Conservation (phyloP, 1,140 invertebrate species). For the Drosophila athabasca region DNA sequence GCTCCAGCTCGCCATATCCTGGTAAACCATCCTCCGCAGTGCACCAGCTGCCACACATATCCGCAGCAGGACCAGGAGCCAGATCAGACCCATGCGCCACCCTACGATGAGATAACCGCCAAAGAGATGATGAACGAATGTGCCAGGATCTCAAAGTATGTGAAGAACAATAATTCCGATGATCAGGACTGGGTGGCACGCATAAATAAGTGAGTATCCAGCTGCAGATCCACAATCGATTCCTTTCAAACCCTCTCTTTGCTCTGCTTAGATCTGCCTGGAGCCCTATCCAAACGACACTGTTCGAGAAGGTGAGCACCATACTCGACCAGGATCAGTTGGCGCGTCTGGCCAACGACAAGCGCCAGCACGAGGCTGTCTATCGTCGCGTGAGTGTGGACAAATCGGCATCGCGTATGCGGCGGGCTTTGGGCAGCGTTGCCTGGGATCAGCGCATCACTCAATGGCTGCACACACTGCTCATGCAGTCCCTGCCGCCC, state of each 20-base stretch:
- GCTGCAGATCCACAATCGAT: too few relatives aligned
- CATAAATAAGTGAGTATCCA: slow-evolving; percentile 86
- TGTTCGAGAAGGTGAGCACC: slow-evolving; percentile 88
- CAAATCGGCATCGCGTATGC: slow-evolving; percentile 88
- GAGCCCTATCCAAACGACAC: slow-evolving; percentile 86
- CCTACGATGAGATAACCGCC: slow-evolving; percentile 88
- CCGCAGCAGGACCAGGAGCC: slow-evolving; percentile 67
- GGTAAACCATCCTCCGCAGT: slow-evolving; percentile 76
- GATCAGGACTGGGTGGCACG: slow-evolving; percentile 89
- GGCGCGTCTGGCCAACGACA: slow-evolving; percentile 86
- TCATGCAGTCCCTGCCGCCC: slow-evolving; percentile 89
- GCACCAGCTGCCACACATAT: slow-evolving; percentile 76
- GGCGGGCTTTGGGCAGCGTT: slow-evolving; percentile 87
- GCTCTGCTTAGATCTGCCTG: slow-evolving; percentile 86
- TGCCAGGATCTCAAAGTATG: slow-evolving; percentile 86
- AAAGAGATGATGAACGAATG: slow-evolving; percentile 89
- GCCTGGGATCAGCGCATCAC: slow-evolving; percentile 89
- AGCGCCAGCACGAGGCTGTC: slow-evolving; percentile 87
- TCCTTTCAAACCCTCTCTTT: not conserved
- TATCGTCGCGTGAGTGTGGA: slow-evolving; percentile 88
- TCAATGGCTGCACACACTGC: slow-evolving; percentile 91
- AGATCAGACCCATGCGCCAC: slow-evolving; percentile 73
- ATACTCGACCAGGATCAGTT: slow-evolving; percentile 90
- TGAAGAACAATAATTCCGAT: slow-evolving; percentile 86
- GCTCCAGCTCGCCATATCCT: slow-evolving; percentile 66